phyloP scores from a whole-genome alignment of 2,797 vertebrate genomes.

The Mus spretus region DNA sequence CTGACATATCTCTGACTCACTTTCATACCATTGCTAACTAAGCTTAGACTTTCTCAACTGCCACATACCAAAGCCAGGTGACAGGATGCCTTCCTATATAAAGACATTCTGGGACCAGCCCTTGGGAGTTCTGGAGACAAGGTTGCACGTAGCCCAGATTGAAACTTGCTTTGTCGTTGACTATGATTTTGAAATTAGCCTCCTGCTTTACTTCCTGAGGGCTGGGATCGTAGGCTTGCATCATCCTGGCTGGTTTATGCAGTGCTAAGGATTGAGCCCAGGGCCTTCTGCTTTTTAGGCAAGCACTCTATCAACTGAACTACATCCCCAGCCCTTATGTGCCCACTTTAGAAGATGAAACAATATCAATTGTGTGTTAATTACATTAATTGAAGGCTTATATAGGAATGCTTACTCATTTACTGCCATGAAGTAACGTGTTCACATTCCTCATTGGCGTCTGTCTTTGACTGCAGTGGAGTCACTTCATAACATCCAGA shows the following conservation, averaged over 20 bases:
- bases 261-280: not conserved
- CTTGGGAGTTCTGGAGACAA: not conserved
- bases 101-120: not conserved
- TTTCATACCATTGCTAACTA: not conserved
- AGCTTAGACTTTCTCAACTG: not conserved
- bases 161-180: not conserved
- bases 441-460: not conserved
- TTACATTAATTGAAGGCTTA: not conserved
- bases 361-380: not conserved
- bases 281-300: not conserved
- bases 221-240: not conserved
- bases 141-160: not conserved
- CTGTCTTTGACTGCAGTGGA: not conserved
- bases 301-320: not conserved
- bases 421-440: not conserved
- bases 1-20: constrained; percentile 7
- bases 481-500: not conserved
- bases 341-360: not conserved
- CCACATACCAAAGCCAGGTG: not conserved
- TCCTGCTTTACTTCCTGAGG: not conserved
- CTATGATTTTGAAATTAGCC: not conserved
- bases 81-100: not conserved
- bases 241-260: not conserved
- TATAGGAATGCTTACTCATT: constrained; percentile 10
- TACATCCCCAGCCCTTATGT: not conserved